A percentile compares a stretch with the other conserved stretches of the same genome.
These are phyloP conservation scores for Luperina nickerlii DNA, from an alignment of 2,888 invertebrate genomes.

Conservation along the genomic window DNA sequence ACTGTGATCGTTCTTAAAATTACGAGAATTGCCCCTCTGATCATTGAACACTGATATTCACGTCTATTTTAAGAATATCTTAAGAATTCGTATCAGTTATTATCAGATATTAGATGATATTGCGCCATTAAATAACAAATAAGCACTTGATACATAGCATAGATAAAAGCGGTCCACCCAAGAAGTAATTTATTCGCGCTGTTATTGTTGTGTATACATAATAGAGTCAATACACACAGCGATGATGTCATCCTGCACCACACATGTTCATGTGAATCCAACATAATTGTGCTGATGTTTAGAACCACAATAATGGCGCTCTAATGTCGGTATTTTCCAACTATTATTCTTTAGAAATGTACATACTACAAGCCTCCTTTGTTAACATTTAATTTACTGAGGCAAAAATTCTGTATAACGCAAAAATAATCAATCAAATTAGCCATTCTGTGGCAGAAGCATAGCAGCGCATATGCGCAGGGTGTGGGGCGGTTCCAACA, in stretches of 20 bases:
- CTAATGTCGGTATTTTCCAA: conserved; percentile 33
- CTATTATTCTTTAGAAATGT: conserved; percentile 25
- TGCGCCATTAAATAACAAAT: conserved; percentile 50
- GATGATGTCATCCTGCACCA: conserved; percentile 68
- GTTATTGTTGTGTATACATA: conserved; percentile 56
- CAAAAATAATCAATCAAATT: neutral
- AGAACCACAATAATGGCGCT: conserved; percentile 46
- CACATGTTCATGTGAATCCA: conserved; percentile 59
- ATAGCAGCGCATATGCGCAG: neutral
- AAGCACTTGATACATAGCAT: conserved; percentile 48
- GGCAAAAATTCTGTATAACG: neutral
- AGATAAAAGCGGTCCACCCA: conserved; percentile 26
- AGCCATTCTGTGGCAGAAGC: neutral
- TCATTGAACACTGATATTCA: conserved; percentile 34
- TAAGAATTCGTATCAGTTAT: conserved; percentile 54
- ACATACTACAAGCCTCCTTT: neutral
- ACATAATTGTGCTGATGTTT: conserved; percentile 55
- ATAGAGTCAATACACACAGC: conserved; percentile 56
- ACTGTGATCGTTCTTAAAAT: no score
- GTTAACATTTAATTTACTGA: conserved; percentile 18
- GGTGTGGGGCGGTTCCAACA: no score
- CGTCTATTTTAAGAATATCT: conserved; percentile 63
- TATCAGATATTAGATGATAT: conserved; percentile 61
- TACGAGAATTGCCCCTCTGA: neutral
- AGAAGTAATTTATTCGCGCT: conserved; percentile 57